These are phyloP conservation scores for Eumaeus atala DNA, from an alignment of 1,140 invertebrate genomes.

Conservation along the genomic window DNA sequence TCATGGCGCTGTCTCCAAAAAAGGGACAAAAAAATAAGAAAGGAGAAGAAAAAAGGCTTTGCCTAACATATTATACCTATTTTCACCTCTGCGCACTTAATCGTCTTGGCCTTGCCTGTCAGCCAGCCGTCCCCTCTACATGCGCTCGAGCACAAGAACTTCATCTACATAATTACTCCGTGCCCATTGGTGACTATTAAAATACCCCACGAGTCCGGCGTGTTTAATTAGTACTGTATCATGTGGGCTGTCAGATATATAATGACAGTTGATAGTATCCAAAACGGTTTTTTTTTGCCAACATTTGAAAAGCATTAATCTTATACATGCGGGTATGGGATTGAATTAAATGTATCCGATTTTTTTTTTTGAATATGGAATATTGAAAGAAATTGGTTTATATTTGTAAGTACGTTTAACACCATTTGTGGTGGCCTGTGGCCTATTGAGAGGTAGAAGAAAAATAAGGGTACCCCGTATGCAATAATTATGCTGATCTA, in stretches of 20 bases:
- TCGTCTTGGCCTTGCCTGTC: slow-evolving; percentile 26
- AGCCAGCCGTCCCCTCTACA: slow-evolving; percentile 25
- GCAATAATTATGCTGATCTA: too few relatives aligned
- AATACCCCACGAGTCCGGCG: slow-evolving; percentile 55
- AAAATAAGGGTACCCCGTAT: too few relatives aligned
- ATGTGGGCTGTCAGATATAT: slow-evolving; percentile 60
- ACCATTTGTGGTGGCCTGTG: too few relatives aligned
- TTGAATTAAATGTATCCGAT: too few relatives aligned
- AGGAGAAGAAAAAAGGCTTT: too few relatives aligned
- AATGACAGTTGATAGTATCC: slow-evolving; percentile 43
- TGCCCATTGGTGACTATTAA: slow-evolving; percentile 69
- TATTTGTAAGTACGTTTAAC: too few relatives aligned
- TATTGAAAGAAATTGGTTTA: too few relatives aligned
- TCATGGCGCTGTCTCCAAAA: too few relatives aligned
- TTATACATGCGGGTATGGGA: slow-evolving; percentile 8
- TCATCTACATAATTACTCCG: slow-evolving; percentile 68
- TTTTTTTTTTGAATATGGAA: too few relatives aligned
- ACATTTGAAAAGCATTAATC: slow-evolving; percentile 10
- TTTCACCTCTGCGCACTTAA: slow-evolving; percentile 19
- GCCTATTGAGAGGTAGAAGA: too few relatives aligned
- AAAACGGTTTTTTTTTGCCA: slow-evolving; percentile 20
- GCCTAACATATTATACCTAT: slow-evolving; percentile 19
- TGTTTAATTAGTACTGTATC: slow-evolving; percentile 64
- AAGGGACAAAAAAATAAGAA: too few relatives aligned
- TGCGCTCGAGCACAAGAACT: slow-evolving; percentile 41